Base-by-base conservation (phyloP, 2,888 invertebrate species). In the Machimus atricapillus region DNA sequence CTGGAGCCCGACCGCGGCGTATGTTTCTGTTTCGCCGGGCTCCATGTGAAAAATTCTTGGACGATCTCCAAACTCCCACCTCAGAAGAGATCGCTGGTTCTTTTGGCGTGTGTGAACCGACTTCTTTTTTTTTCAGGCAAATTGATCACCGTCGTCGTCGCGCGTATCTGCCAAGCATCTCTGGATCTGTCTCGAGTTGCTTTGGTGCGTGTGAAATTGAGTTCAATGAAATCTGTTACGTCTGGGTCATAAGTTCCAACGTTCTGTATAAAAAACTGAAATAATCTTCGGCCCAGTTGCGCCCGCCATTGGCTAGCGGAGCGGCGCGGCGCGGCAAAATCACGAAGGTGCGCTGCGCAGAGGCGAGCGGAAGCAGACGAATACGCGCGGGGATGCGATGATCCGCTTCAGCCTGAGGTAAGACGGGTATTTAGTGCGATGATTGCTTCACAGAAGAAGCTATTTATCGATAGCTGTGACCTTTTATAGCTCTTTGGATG, bases 171-270 rank as follows among this genome's bases (percentile, higher is more conserved):
- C 19, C 77, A 37, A 19, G 19, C 79, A 46, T 46, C 23, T 52
- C n/a, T 81, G 81, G 31, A 81, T 52, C 31, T 81, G 81, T 81
- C 81, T 56, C 81, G 14, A 43, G 78, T 43, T 81, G 76, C 52
- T 52, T 74, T 85, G 34, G 85, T 74, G 76, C 85, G 85, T 85
- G 85, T 85, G 85, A 85, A 85, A 85, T 85, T 46, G 76, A 85
- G 85, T 85, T 85, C 85, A 85, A 85, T 76, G 85, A 85, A 85
- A 85, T 85, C 85, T 77, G 74, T 85, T 74, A 85, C 85, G 74
- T 66, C 73, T 76, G 74, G 76, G 85, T 85, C 85, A 85, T 77
- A 76, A 85, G 74, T 85, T 85, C 46, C 46, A 77, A 34, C 31
- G 34, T 85, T 74, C 52, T 46, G 76, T 31, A 19, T 56, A 56